Evolutionary conservation across 1,140 invertebrate genomes (phyloP).

Genomic region (Cyclargus thomasi): DNA sequence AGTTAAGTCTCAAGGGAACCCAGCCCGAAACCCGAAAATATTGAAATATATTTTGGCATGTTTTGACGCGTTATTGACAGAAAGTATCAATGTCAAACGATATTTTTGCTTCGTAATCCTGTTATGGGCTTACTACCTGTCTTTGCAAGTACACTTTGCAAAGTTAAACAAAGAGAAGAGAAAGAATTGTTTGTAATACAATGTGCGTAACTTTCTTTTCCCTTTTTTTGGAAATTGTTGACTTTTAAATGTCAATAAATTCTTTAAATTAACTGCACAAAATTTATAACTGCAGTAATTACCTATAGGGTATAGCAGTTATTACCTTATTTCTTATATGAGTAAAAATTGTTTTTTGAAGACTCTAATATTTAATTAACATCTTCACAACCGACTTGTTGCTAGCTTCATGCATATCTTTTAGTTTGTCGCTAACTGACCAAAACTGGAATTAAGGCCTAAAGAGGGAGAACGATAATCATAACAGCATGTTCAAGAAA

Average conservation of each 20-base stretch:
- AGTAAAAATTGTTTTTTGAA: no score
- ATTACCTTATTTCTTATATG: no score
- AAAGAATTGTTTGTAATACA: background rate
- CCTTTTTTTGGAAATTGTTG: background rate
- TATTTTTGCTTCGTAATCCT: conserved; percentile 52
- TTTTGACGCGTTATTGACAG: conserved; percentile 55
- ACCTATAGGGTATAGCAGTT: no score
- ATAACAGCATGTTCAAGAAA: conserved; percentile 31
- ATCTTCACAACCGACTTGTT: background rate
- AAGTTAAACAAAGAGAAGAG: conserved; percentile 5
- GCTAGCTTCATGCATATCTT: conserved; percentile 40
- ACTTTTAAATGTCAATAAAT: background rate
- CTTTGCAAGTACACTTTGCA: conserved; percentile 23
- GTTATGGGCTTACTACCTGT: conserved; percentile 45
- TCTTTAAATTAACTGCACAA: no score
- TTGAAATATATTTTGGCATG: conserved; percentile 50
- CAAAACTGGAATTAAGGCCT: background rate
- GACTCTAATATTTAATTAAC: conserved; percentile 1
- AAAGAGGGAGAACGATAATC: background rate
- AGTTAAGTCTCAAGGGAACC: conserved; percentile 9
- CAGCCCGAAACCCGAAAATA: background rate
- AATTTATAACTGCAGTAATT: no score
- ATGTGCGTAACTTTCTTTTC: conserved; percentile 1
- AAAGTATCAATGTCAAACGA: conserved; percentile 22
- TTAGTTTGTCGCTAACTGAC: background rate